phyloP scores from a whole-genome alignment of 2,888 invertebrate species.

The Dolomedes plantarius region DNA sequence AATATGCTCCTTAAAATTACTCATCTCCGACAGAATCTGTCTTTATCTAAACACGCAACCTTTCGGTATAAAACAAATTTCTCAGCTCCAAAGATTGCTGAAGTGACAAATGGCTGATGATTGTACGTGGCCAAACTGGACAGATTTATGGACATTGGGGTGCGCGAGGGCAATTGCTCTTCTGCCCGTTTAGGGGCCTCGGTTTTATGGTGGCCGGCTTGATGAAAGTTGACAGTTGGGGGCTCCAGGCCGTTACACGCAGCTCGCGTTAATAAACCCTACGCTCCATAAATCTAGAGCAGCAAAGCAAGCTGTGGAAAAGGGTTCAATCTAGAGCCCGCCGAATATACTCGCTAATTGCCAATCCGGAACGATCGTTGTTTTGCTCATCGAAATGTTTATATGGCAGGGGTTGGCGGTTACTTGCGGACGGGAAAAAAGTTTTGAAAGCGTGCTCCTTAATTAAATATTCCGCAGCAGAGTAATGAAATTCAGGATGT shows the following conservation, averaged over 20 bases:
- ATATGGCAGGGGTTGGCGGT: not conserved
- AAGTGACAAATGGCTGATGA: slow-evolving; percentile 58
- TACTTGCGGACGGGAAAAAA: no score
- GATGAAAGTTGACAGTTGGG: slow-evolving; percentile 67
- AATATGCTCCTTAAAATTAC: no score
- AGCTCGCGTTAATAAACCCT: slow-evolving; percentile 52
- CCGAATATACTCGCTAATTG: not conserved
- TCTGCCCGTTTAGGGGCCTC: slow-evolving; percentile 13
- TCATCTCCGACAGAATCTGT: no score
- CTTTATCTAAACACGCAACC: no score
- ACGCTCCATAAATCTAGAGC: slow-evolving; percentile 43
- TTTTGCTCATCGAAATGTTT: not conserved
- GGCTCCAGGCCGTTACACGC: slow-evolving; percentile 42
- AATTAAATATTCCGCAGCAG: not conserved
- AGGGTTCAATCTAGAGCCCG: slow-evolving; percentile 37
- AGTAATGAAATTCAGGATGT: not conserved
- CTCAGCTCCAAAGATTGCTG: slow-evolving; percentile 30
- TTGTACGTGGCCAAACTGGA: slow-evolving; percentile 43
- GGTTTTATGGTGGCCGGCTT: slow-evolving; percentile 45
- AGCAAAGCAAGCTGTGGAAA: slow-evolving; percentile 45
- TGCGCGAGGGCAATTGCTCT: slow-evolving; percentile 26
- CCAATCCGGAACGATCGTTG: not conserved
- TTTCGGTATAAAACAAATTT: not conserved
- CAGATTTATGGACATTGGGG: slow-evolving; percentile 25
- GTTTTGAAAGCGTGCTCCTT: not conserved